Evolutionary conservation across 2,113 vertebrate species (phyloP).

Genomic region (Perccottus glenii): DNA sequence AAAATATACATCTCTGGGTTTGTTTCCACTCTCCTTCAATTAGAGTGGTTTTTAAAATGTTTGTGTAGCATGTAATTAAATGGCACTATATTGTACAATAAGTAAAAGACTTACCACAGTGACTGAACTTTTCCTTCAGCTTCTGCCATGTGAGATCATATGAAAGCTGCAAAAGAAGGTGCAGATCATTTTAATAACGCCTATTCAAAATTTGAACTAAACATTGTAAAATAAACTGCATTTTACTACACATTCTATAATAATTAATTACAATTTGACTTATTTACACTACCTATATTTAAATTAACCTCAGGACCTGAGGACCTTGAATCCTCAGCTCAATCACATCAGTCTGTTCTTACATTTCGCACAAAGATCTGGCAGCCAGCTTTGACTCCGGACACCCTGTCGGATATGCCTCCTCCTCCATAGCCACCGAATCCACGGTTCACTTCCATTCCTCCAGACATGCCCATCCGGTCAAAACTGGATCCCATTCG

Average conservation of each 20-base stretch:
- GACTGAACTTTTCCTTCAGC: constrained; percentile 97
- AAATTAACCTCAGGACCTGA: too few species aligned
- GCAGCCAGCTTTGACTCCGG: constrained; percentile 90
- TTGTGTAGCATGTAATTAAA: too few species aligned
- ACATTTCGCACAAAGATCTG: constrained; percentile 99
- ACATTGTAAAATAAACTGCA: too few species aligned
- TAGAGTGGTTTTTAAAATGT: too few species aligned
- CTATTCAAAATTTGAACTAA: too few species aligned
- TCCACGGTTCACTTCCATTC: constrained; percentile 89
- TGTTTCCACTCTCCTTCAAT: too few species aligned
- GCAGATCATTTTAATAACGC: too few species aligned
- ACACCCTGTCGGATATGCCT: constrained; percentile 87
- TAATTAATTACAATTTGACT: too few species aligned
- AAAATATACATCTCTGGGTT: too few species aligned
- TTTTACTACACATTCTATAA: too few species aligned
- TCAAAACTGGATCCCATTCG: constrained; percentile 91
- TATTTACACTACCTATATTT: too few species aligned
- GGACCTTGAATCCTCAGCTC: too few species aligned
- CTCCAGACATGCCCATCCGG: constrained; percentile 85
- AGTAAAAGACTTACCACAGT: constrained; percentile 86
- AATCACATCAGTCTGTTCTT: constrained; percentile 59
- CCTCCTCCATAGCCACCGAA: constrained; percentile 83
- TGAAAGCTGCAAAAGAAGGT: constrained; percentile 89
- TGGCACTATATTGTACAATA: neutral
- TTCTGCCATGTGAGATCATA: constrained; percentile 99